Percentiles rank a stretch among this genome's conserved stretches.
phyloP scores from a whole-genome alignment of 2,888 invertebrate genomes.

The Hirudinaria manillensis region DNA sequence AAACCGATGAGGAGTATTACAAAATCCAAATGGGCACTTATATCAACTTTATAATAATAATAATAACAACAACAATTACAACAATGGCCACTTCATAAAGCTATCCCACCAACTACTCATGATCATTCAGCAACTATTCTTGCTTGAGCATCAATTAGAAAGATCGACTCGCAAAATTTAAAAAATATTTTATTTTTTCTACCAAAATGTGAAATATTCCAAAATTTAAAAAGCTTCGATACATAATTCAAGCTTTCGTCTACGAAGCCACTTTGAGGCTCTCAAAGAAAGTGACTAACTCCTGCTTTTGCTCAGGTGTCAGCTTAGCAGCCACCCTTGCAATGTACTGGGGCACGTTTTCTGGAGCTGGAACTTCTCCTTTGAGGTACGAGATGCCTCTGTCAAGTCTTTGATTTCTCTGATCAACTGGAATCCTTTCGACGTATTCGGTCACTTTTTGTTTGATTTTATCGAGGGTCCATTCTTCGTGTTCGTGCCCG shows the following conservation, averaged over 20 bases:
- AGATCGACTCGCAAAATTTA: no score
- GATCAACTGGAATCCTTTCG: background rate
- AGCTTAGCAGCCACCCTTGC: background rate
- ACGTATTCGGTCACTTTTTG: background rate
- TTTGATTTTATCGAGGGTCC: conserved; percentile 18
- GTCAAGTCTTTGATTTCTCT: background rate
- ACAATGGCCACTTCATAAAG: no score
- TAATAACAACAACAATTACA: no score
- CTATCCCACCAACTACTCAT: no score
- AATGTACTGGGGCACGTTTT: background rate
- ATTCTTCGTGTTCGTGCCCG: background rate
- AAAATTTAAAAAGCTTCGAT: background rate
- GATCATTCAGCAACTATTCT: no score
- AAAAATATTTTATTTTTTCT: no score
- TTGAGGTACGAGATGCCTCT: conserved; percentile 5
- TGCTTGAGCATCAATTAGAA: no score
- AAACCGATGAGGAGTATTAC: no score
- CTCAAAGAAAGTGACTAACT: conserved; percentile 1
- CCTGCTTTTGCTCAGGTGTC: conserved; percentile 2
- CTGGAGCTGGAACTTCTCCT: background rate
- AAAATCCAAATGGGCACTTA: no score
- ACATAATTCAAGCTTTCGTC: background rate
- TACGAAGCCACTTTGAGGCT: background rate
- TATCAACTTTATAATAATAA: no score
- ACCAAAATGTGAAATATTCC: no score